A percentile compares a stretch with the other conserved stretches of the same genome.
phyloP scores from a whole-genome alignment of 2,888 invertebrate species.

The Lepetodrilus schrolli region DNA sequence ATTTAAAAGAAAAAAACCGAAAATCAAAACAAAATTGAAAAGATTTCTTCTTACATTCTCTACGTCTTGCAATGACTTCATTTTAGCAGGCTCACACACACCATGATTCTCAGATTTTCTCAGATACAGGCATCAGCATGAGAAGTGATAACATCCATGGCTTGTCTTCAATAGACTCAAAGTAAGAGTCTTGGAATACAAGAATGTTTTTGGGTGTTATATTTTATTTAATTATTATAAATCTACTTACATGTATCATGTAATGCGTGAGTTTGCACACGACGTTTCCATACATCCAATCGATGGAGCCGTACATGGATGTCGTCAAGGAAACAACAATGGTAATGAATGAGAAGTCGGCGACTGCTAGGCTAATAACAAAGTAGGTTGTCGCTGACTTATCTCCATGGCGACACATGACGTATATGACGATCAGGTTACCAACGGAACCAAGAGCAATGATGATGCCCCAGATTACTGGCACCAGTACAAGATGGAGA shows the following conservation, averaged over 20 bases:
- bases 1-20: no score
- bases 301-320: slow-evolving; percentile 54
- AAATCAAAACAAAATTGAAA: no score
- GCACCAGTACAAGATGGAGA: slow-evolving; percentile 45
- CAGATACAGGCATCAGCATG: no score
- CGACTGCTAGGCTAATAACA: slow-evolving; percentile 68
- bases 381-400: slow-evolving; percentile 67
- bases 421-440: slow-evolving; percentile 67
- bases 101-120: no score
- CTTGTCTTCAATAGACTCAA: no score
- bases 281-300: slow-evolving; percentile 63
- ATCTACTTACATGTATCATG: slow-evolving; percentile 66
- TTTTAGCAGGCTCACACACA: no score
- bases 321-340: slow-evolving; percentile 67
- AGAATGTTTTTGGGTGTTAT: no score
- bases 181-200: no score
- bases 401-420: slow-evolving; percentile 64
- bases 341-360: slow-evolving; percentile 68
- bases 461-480: slow-evolving; percentile 59
- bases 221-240: no score
- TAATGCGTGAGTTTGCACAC: slow-evolving; percentile 69
- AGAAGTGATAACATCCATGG: no score
- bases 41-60: no score
- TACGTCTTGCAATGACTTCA: no score
- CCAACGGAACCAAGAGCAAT: slow-evolving; percentile 62